Percentiles rank a stretch among this genome's conserved stretches.
These are phyloP conservation scores for Pachyrhynchus sulphureomaculatus DNA, from an alignment of 1,140 invertebrate species.

Conservation along the genomic window DNA sequence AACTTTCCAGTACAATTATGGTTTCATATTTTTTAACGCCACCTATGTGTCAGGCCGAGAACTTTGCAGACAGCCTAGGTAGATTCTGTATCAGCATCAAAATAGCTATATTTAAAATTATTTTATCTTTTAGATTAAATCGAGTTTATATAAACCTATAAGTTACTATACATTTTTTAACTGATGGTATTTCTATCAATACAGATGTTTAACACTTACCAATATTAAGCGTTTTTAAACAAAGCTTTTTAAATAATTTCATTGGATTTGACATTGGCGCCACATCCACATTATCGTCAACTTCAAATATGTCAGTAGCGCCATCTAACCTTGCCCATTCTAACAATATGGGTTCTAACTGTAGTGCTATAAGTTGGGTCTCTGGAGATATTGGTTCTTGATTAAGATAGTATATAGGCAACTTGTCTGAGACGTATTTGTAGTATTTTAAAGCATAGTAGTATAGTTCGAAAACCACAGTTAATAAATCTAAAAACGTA, in stretches of 20 bases:
- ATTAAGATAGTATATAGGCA: slow-evolving; percentile 6
- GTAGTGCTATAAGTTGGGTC: slow-evolving; percentile 1
- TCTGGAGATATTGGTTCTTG: slow-evolving; percentile 4
- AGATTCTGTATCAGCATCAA: no score
- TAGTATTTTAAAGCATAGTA: slow-evolving; percentile 16
- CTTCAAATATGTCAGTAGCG: background rate
- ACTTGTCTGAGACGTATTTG: background rate
- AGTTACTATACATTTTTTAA: no score
- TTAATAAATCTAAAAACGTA: background rate
- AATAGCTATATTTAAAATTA: no score
- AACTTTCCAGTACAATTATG: no score
- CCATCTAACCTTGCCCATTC: background rate
- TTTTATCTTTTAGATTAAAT: no score
- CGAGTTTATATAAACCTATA: no score
- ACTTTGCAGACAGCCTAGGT: no score
- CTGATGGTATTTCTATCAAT: no score
- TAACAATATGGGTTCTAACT: slow-evolving; percentile 1
- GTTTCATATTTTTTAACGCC: no score
- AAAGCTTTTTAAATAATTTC: slow-evolving; percentile 5
- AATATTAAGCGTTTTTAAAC: slow-evolving; percentile 8
- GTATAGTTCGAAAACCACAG: slow-evolving; percentile 4
- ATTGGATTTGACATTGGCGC: background rate
- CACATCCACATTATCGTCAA: background rate
- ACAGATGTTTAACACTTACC: no score
- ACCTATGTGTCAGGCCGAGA: no score